These are phyloP conservation scores for Amphipyra tragopoginis DNA, from an alignment of 2,888 invertebrate species.

Conservation along the genomic window DNA sequence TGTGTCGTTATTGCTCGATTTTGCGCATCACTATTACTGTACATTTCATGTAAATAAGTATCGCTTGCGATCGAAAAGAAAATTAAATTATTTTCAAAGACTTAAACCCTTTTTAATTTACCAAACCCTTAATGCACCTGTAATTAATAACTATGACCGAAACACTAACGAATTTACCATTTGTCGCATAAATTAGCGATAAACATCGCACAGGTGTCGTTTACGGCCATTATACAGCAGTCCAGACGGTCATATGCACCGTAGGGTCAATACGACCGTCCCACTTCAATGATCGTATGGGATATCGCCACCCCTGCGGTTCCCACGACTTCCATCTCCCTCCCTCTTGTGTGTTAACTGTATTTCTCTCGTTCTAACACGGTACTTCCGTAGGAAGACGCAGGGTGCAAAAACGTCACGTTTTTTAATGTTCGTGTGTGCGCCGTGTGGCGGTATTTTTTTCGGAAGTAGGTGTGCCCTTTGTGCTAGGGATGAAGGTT, in stretches of 20 bases:
- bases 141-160: slow-evolving; percentile 25
- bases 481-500: slow-evolving; percentile 33
- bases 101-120: slow-evolving; percentile 31
- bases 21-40: slow-evolving; percentile 41
- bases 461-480: slow-evolving; percentile 50
- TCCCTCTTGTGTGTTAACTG: slow-evolving; percentile 55
- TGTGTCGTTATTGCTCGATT: background rate
- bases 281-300: slow-evolving; percentile 85
- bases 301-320: slow-evolving; percentile 87
- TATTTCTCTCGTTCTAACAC: slow-evolving; percentile 62
- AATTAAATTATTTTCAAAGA: slow-evolving; percentile 73
- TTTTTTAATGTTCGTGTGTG: slow-evolving; percentile 85
- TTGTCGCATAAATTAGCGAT: slow-evolving; percentile 67
- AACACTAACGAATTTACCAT: slow-evolving; percentile 55
- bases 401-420: slow-evolving; percentile 84
- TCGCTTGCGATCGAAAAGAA: slow-evolving; percentile 50
- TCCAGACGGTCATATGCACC: slow-evolving; percentile 56
- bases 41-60: slow-evolving; percentile 63
- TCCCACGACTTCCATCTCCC: slow-evolving; percentile 82
- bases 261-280: slow-evolving; percentile 71
- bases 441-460: slow-evolving; percentile 76
- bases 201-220: slow-evolving; percentile 75
- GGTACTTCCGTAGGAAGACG: slow-evolving; percentile 85
- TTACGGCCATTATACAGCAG: slow-evolving; percentile 30
- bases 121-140: slow-evolving; percentile 40